Evolutionary conservation across 2,888 invertebrate genomes (phyloP).

Genomic region (Branchellion lobata): DNA sequence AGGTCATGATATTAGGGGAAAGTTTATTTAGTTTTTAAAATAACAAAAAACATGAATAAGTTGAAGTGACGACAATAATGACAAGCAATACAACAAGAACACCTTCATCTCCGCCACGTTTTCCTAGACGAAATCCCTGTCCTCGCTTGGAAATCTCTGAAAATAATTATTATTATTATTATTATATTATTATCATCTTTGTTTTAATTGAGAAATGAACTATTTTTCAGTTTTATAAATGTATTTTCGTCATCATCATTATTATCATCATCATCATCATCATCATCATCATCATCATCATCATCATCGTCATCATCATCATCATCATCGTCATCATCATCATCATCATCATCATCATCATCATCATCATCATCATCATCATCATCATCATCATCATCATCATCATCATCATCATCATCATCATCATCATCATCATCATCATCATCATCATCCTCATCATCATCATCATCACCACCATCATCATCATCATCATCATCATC

Average conservation of each 20-base stretch:
- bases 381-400: neutral
- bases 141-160: neutral
- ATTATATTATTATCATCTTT: conserved; percentile 8
- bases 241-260: too few species aligned
- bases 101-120: neutral
- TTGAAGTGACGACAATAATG: too few species aligned
- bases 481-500: neutral
- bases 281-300: neutral
- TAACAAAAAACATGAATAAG: too few species aligned
- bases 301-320: neutral
- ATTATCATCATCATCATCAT: neutral
- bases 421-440: neutral
- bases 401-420: neutral
- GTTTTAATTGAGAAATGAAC: neutral
- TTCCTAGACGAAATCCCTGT: conserved; percentile 3
- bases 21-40: too few species aligned
- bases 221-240: neutral
- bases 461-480: too few species aligned
- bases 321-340: neutral
- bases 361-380: neutral
- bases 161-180: conserved; percentile 7
- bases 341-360: neutral
- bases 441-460: neutral
- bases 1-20: too few species aligned
- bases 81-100: too few species aligned